Conservation (phyloP, 2,113 vertebrate species). For the Sinosuthora webbiana region DNA sequence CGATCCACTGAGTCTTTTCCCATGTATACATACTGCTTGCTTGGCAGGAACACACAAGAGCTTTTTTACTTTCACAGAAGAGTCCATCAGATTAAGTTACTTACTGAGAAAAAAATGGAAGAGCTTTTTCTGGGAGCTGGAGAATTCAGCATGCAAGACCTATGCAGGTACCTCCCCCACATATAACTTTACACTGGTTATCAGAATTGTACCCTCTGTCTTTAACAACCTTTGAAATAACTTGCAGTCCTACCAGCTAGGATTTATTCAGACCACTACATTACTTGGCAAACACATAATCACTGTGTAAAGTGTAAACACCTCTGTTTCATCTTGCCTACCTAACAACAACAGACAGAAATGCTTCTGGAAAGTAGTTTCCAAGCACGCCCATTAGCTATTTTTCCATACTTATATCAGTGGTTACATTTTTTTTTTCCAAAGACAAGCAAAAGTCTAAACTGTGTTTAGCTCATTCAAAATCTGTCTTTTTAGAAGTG, state of each 20-base stretch:
- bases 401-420: neutral
- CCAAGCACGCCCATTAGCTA: neutral
- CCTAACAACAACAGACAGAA: neutral
- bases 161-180: rapidly evolving
- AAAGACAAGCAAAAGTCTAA: neutral
- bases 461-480: neutral
- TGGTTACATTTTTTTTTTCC: neutral
- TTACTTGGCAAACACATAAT: neutral
- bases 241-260: neutral
- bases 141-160: rapidly evolving
- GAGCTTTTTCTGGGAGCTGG: neutral
- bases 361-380: neutral
- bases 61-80: neutral
- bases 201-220: neutral
- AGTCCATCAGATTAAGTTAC: neutral
- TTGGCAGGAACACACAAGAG: neutral
- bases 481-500: neutral
- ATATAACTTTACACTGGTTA: rapidly evolving
- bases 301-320: neutral
- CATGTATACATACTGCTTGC: neutral
- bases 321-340: neutral
- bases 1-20: neutral
- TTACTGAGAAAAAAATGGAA: neutral
- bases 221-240: neutral
- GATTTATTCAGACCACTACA: neutral